Conservation (phyloP, 2,113 vertebrate species). For the Scalopus aquaticus region DNA sequence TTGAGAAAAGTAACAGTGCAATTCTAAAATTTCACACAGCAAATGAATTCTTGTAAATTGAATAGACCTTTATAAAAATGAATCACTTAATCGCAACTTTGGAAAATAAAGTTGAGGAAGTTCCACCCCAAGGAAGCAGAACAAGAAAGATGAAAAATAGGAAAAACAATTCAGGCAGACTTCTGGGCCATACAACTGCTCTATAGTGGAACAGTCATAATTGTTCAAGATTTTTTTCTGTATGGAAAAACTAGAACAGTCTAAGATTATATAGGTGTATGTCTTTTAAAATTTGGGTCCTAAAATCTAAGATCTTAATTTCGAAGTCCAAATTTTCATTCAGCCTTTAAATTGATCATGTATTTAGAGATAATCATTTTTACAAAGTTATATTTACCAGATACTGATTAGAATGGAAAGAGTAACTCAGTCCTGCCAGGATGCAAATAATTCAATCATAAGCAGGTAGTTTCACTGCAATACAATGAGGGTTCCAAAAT, state of each 20-base stretch:
- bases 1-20: neutral
- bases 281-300: neutral
- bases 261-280: neutral
- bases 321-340: conserved; percentile 15
- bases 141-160: neutral
- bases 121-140: neutral
- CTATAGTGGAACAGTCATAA: neutral
- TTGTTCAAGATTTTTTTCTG: neutral
- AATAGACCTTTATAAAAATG: neutral
- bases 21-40: neutral
- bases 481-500: neutral
- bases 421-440: neutral
- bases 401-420: conserved; percentile 14
- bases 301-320: conserved; percentile 16
- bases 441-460: neutral
- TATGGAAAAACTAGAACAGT: neutral
- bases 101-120: neutral
- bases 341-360: neutral
- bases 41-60: neutral
- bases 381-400: conserved; percentile 11
- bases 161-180: neutral
- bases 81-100: neutral
- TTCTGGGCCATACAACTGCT: too few relatives aligned
- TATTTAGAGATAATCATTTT: neutral
- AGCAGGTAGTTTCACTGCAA: neutral